Evolutionary conservation across 1,140 invertebrate genomes (phyloP).

Genomic region (Drosophila sp.): DNA sequence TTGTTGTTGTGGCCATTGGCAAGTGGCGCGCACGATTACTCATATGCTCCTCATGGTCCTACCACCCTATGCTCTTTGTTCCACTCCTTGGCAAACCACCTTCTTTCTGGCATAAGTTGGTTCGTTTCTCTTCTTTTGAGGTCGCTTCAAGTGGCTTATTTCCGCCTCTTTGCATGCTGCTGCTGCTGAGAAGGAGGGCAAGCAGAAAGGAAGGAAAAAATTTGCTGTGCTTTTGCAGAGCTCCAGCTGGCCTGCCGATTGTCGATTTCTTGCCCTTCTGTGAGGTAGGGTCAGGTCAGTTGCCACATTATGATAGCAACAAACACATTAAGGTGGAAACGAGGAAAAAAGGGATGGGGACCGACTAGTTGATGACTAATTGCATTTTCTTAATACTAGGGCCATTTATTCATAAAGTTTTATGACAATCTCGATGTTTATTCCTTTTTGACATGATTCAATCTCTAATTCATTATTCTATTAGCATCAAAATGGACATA

Average conservation of each 20-base stretch:
- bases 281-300: constrained; percentile 8
- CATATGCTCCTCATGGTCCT: constrained; percentile 21
- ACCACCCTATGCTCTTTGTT: not conserved
- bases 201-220: not conserved
- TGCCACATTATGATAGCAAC: not conserved
- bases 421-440: too few relatives aligned
- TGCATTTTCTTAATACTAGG: too few relatives aligned
- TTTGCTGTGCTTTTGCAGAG: not conserved
- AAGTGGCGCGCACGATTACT: constrained; percentile 75
- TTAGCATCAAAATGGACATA: too few relatives aligned
- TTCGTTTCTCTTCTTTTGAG: constrained; percentile 55
- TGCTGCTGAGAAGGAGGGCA: not conserved
- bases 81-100: not conserved
- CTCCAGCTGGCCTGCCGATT: not conserved
- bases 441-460: too few relatives aligned
- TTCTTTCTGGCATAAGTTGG: not conserved
- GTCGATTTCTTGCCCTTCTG: not conserved
- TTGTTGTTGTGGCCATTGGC: constrained; percentile 50
- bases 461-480: too few relatives aligned
- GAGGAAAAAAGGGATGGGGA: too few relatives aligned
- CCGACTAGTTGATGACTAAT: too few relatives aligned
- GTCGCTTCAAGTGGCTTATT: constrained; percentile 79
- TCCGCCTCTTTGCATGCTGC: constrained; percentile 70
- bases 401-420: too few relatives aligned
- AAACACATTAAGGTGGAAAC: too few relatives aligned